Conservation (phyloP, 2,888 invertebrate species). For the Athalia circularis region DNA sequence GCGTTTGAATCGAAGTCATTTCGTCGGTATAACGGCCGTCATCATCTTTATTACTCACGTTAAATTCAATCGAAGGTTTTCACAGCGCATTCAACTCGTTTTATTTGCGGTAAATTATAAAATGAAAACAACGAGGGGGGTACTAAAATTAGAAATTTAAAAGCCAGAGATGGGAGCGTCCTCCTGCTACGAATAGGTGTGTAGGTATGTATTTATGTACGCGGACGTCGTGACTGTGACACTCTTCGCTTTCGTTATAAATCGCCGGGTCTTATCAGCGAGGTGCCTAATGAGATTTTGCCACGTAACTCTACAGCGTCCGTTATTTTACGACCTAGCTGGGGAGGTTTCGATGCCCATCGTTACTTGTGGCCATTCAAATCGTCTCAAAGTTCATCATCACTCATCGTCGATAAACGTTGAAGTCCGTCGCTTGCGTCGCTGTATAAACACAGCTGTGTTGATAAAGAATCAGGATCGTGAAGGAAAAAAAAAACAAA, state of each 20-base stretch:
- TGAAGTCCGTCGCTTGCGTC: neutral
- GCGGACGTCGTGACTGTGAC: neutral
- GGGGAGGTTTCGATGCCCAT: slow-evolving; percentile 17
- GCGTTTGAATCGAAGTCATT: no score
- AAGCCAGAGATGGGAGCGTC: neutral
- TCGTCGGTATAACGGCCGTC: no score
- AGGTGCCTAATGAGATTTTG: slow-evolving; percentile 1
- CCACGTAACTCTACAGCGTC: neutral
- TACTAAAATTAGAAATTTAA: neutral
- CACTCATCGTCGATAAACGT: neutral
- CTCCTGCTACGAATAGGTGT: no score
- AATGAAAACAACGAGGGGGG: neutral
- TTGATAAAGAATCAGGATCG: neutral
- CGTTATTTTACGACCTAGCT: slow-evolving; percentile 1
- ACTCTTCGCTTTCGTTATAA: slow-evolving; percentile 1
- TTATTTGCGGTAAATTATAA: neutral
- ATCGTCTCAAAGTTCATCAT: neutral
- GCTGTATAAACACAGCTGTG: neutral
- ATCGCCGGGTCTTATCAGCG: slow-evolving; percentile 16
- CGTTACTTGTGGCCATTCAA: neutral
- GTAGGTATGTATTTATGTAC: neutral
- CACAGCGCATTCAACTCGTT: no score
- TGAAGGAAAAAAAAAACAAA: neutral
- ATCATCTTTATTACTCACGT: no score
- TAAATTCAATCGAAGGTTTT: no score